Evolutionary conservation across 2,113 vertebrate species (phyloP).

Genomic region (Pipa parva): DNA sequence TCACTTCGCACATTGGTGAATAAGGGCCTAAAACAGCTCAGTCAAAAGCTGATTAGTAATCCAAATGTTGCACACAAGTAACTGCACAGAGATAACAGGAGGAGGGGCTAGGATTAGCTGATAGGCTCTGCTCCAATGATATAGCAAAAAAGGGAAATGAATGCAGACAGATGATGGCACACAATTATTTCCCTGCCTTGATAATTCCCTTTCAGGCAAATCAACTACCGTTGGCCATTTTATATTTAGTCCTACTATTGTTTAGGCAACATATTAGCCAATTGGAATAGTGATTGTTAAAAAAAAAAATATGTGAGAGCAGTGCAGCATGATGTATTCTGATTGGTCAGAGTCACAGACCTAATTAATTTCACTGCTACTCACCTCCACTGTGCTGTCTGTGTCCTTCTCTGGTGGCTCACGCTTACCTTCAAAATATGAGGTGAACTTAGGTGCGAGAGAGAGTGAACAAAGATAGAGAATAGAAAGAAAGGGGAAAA

Average conservation of each 20-base stretch:
- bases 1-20: no score
- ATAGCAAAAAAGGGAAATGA: no score
- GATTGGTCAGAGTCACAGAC: constrained; percentile 63
- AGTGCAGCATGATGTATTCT: constrained; percentile 55
- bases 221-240: background rate
- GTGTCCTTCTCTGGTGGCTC: constrained; percentile 79
- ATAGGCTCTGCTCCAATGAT: background rate
- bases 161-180: no score
- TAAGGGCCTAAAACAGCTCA: no score
- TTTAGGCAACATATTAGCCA: constrained; percentile 9
- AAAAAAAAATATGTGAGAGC: constrained; percentile 56
- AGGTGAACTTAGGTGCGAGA: constrained; percentile 40
- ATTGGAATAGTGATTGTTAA: background rate
- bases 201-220: no score
- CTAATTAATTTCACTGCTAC: constrained; percentile 69
- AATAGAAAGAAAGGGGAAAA: constrained; percentile 2
- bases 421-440: constrained; percentile 78
- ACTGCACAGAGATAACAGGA: no score
- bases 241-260: no score
- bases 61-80: no score
- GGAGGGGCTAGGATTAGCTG: no score
- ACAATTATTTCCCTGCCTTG: no score
- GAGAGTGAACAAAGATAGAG: constrained; percentile 13
- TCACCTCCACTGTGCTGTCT: constrained; percentile 94
- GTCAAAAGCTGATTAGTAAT: no score